A percentile compares a stretch with the other conserved stretches of the same genome.
These are phyloP conservation scores for Ophion costatus DNA, from an alignment of 2,888 invertebrate species.

Conservation along the genomic window DNA sequence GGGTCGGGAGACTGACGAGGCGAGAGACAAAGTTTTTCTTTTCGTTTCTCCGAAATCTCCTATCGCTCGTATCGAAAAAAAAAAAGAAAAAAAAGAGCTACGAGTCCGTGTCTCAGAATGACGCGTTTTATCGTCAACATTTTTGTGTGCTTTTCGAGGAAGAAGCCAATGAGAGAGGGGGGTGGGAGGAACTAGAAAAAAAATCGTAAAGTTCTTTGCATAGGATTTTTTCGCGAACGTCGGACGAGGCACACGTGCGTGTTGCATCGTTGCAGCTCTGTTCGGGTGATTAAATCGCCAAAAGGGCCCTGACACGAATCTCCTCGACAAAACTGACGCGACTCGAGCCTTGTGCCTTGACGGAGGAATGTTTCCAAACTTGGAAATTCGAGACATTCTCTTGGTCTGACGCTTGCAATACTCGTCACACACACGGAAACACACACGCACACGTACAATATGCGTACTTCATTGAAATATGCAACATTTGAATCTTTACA, in stretches of 20 bases:
- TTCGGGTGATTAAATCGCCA: constrained; percentile 48
- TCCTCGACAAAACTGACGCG: constrained; percentile 23
- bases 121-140: background rate
- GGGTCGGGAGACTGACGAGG: background rate
- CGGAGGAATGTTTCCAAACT: constrained; percentile 79
- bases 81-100: constrained; percentile 8
- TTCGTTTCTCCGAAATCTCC: background rate
- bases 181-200: background rate
- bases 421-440: too few relatives aligned
- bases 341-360: constrained; percentile 56
- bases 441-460: too few relatives aligned
- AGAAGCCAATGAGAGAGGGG: background rate
- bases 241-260: background rate
- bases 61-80: constrained; percentile 21
- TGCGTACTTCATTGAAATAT: too few relatives aligned
- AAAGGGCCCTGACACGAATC: constrained; percentile 77
- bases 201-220: background rate
- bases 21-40: background rate
- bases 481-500: too few relatives aligned
- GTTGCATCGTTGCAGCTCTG: constrained; percentile 3
- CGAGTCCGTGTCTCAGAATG: background rate
- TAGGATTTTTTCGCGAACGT: background rate
- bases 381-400: constrained; percentile 81
- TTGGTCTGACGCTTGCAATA: constrained; percentile 69
- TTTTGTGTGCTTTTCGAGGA: background rate